Percentiles rank a stretch among this genome's conserved stretches.
Conservation (phyloP, 1,140 invertebrate species). For the Calliopsis andreniformis region DNA sequence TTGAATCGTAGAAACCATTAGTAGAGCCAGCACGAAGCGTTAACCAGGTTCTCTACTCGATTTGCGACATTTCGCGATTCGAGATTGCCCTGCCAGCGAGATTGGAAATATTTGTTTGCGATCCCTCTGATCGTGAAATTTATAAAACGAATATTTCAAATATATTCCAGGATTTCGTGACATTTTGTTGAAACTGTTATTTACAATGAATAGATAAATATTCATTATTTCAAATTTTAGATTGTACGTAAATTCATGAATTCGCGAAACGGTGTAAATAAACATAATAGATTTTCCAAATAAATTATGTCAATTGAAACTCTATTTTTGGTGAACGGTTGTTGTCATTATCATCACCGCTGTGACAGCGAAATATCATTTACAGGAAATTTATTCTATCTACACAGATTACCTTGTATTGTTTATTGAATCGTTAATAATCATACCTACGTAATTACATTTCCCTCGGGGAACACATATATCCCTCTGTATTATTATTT, state of each 20-base stretch:
- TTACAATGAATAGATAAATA: no score
- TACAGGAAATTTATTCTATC: not conserved
- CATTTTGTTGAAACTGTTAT: no score
- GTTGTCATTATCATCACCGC: no score
- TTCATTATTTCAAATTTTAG: no score
- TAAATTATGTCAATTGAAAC: not conserved
- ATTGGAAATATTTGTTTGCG: not conserved
- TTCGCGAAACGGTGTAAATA: no score
- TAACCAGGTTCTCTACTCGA: not conserved
- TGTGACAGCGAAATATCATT: not conserved
- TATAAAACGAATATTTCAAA: no score
- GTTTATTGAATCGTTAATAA: not conserved
- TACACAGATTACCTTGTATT: not conserved
- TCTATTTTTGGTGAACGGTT: no score
- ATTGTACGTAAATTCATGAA: no score
- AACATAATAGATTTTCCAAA: no score
- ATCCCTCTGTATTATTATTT: slow-evolving; percentile 26
- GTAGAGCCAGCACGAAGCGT: not conserved
- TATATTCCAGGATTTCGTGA: no score
- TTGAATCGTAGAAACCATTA: not conserved
- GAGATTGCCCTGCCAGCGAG: not conserved
- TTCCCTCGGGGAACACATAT: not conserved
- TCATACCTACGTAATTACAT: not conserved
- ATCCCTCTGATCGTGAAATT: no score
- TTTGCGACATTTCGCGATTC: not conserved